These are phyloP conservation scores for Loxodonta africana DNA, from an alignment of 2,113 vertebrate genomes.

Conservation along the genomic window DNA sequence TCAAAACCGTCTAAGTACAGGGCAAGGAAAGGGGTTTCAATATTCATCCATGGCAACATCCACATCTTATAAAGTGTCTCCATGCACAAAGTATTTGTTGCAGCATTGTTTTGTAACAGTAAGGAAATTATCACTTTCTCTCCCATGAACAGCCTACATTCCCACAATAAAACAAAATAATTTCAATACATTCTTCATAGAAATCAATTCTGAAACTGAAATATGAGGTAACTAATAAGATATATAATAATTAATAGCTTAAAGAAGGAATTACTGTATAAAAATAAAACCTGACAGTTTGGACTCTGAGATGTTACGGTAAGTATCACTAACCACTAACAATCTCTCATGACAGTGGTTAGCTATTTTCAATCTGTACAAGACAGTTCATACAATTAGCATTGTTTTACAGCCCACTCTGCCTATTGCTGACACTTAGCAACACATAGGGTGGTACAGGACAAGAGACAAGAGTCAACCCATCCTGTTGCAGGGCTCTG, in stretches of 20 bases:
- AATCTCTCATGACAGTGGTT: neutral
- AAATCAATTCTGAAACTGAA: conserved; percentile 55
- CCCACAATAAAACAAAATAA: conserved; percentile 37
- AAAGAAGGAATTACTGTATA: conserved; percentile 13
- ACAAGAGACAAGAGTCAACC: conserved; percentile 9
- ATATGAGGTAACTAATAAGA: conserved; percentile 33
- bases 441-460: neutral
- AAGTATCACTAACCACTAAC: neutral
- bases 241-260: neutral
- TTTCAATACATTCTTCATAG: conserved; percentile 19
- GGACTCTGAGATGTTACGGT: neutral
- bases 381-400: conserved; percentile 1
- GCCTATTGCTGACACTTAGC: neutral
- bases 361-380: conserved; percentile 28
- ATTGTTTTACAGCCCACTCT: conserved; percentile 35
- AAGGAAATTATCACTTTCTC: neutral
- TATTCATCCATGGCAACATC: neutral
- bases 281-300: conserved; percentile 56
- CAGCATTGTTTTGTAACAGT: neutral
- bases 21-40: conserved; percentile 5
- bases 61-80: conserved; percentile 36
- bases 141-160: neutral
- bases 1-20: conserved; percentile 21
- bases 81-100: neutral
- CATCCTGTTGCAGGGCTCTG: neutral